A percentile compares a stretch with the other conserved stretches of the same genome.
Conservation (phyloP, 2,888 invertebrate genomes). For the Cecidostiba fungosa region DNA sequence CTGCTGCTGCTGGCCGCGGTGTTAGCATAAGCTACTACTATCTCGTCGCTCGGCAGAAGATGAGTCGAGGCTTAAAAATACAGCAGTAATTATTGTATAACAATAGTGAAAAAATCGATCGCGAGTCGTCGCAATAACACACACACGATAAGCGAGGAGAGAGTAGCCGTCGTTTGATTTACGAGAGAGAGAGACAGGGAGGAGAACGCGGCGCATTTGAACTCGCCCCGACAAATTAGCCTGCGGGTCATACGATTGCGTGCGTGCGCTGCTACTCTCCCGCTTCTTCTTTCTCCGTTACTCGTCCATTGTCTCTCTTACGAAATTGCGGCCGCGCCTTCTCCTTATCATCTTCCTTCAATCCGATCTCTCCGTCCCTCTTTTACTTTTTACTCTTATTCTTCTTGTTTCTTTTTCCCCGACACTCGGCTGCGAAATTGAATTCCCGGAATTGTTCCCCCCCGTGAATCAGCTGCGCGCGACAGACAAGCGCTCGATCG, state of each 20-base stretch:
- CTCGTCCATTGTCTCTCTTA: constrained; percentile 50
- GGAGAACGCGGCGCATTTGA: not conserved
- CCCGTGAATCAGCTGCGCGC: not conserved
- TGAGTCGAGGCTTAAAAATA: no score
- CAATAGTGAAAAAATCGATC: not conserved
- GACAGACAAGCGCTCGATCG: no score
- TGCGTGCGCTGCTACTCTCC: not conserved
- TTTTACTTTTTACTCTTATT: not conserved
- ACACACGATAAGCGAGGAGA: not conserved
- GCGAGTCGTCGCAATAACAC: not conserved
- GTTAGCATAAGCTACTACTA: not conserved
- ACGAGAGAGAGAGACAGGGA: constrained; percentile 15
- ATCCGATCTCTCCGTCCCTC: constrained; percentile 17
- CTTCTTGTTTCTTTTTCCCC: constrained; percentile 2
- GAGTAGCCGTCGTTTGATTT: not conserved
- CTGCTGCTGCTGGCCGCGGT: not conserved
- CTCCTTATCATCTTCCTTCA: constrained; percentile 30
- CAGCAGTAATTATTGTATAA: no score
- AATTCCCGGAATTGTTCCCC: not conserved
- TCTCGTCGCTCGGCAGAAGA: not conserved
- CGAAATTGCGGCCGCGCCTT: constrained; percentile 54
- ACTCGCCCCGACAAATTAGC: constrained; percentile 46
- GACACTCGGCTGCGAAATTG: not conserved
- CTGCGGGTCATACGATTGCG: constrained; percentile 23
- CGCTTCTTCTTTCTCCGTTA: constrained; percentile 49